Base-by-base conservation (phyloP, 2,113 vertebrate species). In the Geothlypis trichas region DNA sequence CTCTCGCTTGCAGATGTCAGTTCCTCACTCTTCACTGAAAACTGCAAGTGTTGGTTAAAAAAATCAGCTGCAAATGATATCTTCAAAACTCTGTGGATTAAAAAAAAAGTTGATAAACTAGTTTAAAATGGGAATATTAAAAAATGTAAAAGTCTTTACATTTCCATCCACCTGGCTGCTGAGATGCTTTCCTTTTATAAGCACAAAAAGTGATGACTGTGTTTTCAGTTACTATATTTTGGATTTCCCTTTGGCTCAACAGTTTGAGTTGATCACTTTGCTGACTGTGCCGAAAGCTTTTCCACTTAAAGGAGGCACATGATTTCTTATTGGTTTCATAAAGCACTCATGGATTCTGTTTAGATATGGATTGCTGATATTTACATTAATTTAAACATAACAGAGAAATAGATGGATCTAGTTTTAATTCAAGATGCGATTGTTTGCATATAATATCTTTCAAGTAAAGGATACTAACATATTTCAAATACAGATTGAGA, bases 1-100 rank as follows among this genome's bases (percentile, higher is more conserved):
- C 84, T 96, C 84, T 96, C 44, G 14, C 92, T 96, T 91, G 85
- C 85, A 95, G 80, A 92, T 95, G 93, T 96, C 94, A 94, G 72
- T 68, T 96, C 93, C 84, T 96, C 81, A 91, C 46, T 96, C 44
- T 87, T 95, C 24, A 3, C 82, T 93, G 82, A 96, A 95, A 96
- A 87, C 79, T 71, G 85, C 31, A 95, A 95, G 55, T 46, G 68
- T 77, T 96, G 88, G 20, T 91, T 96, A 86, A 61, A 96, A 90
- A 92, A 96, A 85, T 96, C 78, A 94, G 88, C 77, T 96, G 91
- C 82, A 84, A 92, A 94, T 73, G 73, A 84, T 91, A 54, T 89
- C 78, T 93, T 90, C 84, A 74, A 91, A 95, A 78, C 39, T 95
- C 51, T 74, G 30, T 2, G 6, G 41, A 76, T 93, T 84, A 28